Evolutionary conservation across 2,888 invertebrate species (phyloP).

Genomic region (Palloptera scutellata): DNA sequence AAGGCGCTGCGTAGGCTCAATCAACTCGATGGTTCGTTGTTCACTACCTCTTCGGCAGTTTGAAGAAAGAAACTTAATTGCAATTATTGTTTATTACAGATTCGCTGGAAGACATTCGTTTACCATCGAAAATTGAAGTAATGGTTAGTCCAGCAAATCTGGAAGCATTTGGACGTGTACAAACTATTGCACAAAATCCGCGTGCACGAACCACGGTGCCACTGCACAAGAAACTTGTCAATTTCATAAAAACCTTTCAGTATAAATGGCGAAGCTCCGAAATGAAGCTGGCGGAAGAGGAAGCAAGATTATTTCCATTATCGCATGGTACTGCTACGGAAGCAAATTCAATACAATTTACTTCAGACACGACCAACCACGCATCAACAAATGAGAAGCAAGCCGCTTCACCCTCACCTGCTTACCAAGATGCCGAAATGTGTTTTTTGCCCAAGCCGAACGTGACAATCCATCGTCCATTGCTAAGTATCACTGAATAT

Average conservation of each 20-base stretch:
- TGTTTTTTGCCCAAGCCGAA: slow-evolving; percentile 68
- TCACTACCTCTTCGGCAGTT: background rate
- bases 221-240: slow-evolving; percentile 76
- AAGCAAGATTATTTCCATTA: slow-evolving; percentile 42
- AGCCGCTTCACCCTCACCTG: slow-evolving; percentile 5
- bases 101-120: slow-evolving; percentile 75
- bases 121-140: slow-evolving; percentile 81
- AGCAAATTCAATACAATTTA: background rate
- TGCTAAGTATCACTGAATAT: slow-evolving; percentile 78
- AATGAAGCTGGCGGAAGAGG: slow-evolving; percentile 53
- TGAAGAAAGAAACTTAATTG: background rate
- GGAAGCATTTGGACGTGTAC: slow-evolving; percentile 84
- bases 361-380: background rate
- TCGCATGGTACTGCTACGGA: slow-evolving; percentile 17
- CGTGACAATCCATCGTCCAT: slow-evolving; percentile 74
- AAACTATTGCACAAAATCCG: slow-evolving; percentile 89
- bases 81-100: slow-evolving; percentile 63
- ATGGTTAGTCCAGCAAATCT: slow-evolving; percentile 80
- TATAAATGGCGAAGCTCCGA: slow-evolving; percentile 77
- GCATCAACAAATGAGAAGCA: background rate
- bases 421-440: slow-evolving; percentile 50
- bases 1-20: slow-evolving; percentile 87
- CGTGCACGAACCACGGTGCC: slow-evolving; percentile 77
- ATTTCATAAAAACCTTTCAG: slow-evolving; percentile 76
- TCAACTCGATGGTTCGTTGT: slow-evolving; percentile 78